These are phyloP conservation scores for Hucho hucho DNA, from an alignment of 2,113 vertebrate genomes.

Conservation along the genomic window DNA sequence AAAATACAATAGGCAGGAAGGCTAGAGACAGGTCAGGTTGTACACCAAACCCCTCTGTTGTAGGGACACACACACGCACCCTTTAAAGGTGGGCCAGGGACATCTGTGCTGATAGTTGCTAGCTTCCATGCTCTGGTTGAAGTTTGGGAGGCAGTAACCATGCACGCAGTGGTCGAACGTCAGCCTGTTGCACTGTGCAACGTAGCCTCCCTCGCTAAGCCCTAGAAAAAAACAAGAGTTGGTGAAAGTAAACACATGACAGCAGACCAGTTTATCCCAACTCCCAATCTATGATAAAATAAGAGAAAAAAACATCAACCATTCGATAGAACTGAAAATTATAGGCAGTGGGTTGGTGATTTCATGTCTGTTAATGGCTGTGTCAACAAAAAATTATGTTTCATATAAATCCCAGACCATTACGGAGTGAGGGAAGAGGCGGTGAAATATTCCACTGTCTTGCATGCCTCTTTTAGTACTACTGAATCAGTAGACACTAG, in stretches of 20 bases:
- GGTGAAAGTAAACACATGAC: not conserved
- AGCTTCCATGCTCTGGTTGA: slow-evolving; percentile 53
- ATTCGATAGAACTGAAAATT: slow-evolving; percentile 21
- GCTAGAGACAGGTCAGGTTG: not conserved
- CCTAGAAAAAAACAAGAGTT: slow-evolving; percentile 34
- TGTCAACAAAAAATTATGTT: slow-evolving; percentile 28
- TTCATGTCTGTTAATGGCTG: slow-evolving; percentile 27
- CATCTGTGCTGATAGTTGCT: slow-evolving; percentile 53
- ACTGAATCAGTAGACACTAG: not conserved
- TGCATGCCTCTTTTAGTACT: not conserved
- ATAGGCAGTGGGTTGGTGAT: slow-evolving; percentile 13
- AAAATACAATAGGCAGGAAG: not conserved
- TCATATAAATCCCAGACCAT: slow-evolving; percentile 23
- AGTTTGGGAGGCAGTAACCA: slow-evolving; percentile 52
- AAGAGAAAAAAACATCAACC: slow-evolving; percentile 2
- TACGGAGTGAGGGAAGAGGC: slow-evolving; percentile 14
- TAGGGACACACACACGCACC: slow-evolving; percentile 33
- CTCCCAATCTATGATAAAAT: not conserved
- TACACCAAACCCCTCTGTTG: not conserved
- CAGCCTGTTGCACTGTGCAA: slow-evolving; percentile 45
- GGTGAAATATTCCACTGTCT: slow-evolving; percentile 6
- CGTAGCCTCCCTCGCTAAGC: not conserved
- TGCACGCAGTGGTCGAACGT: slow-evolving; percentile 44
- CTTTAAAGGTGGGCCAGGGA: slow-evolving; percentile 64
- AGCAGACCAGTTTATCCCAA: not conserved